phyloP scores from a whole-genome alignment of 2,888 invertebrate species.

The Tenthredo scrophulariae region DNA sequence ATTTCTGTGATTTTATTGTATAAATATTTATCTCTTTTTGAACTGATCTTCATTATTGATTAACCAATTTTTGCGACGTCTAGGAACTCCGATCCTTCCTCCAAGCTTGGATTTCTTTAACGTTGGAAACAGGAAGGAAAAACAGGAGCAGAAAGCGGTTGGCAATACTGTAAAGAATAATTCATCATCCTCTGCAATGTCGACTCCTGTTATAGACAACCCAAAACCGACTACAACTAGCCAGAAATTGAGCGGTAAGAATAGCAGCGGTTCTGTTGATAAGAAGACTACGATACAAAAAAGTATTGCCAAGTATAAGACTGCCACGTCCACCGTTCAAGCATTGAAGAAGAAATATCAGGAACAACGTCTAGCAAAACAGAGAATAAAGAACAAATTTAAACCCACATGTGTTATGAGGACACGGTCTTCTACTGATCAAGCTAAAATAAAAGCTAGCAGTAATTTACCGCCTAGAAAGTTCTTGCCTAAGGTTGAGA shows the following conservation, averaged over 20 bases:
- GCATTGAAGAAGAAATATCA: conserved; percentile 82
- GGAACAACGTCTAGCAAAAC: conserved; percentile 82
- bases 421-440: conserved; percentile 78
- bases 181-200: conserved; percentile 55
- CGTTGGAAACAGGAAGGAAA: conserved; percentile 70
- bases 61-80: conserved; percentile 54
- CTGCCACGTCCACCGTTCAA: conserved; percentile 78
- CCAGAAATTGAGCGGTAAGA: conserved; percentile 72
- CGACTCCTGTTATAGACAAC: conserved; percentile 41
- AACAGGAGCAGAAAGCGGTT: conserved; percentile 62
- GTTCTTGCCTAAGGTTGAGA: conserved; percentile 64
- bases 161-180: conserved; percentile 58
- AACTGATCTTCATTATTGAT: conserved; percentile 23
- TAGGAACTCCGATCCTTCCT: conserved; percentile 86
- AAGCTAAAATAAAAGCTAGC: conserved; percentile 75
- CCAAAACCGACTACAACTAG: conserved; percentile 59
- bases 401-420: conserved; percentile 76
- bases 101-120: conserved; percentile 87
- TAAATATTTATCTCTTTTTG: background rate
- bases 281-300: conserved; percentile 69
- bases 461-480: conserved; percentile 68
- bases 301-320: conserved; percentile 70
- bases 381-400: conserved; percentile 72
- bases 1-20: background rate
- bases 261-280: conserved; percentile 68